These are phyloP conservation scores for Prolemur simus DNA, from an alignment of 2,113 vertebrate species.

Conservation along the genomic window DNA sequence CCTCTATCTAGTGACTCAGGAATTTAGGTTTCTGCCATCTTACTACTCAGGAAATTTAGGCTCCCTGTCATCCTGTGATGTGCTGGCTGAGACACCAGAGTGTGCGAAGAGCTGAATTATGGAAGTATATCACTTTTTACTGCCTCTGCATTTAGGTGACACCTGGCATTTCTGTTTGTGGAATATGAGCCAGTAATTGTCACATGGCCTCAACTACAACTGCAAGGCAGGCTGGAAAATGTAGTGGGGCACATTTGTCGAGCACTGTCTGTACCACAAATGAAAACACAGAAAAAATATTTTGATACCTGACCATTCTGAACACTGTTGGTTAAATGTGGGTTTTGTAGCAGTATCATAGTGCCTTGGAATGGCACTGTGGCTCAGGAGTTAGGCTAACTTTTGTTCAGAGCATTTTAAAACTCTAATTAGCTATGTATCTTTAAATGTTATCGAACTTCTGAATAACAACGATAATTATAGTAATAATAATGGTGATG, in stretches of 20 bases:
- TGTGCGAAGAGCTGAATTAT: not conserved
- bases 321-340: not conserved
- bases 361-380: not conserved
- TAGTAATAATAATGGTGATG: not conserved
- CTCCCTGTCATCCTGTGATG: not conserved
- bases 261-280: not conserved
- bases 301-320: not conserved
- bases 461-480: not conserved
- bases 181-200: not conserved
- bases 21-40: not conserved
- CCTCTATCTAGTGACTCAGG: not conserved
- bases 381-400: not conserved
- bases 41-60: not conserved
- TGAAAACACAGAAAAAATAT: not conserved
- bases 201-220: not conserved
- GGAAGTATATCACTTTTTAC: not conserved
- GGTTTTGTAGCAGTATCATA: not conserved
- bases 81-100: not conserved
- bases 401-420: not conserved
- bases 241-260: too few species aligned
- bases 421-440: not conserved
- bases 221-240: not conserved
- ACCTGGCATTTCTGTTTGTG: not conserved
- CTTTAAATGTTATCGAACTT: not conserved
- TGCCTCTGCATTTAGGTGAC: not conserved